These are phyloP conservation scores for Hyla sarda DNA, from an alignment of 2,113 vertebrate genomes.

Conservation along the genomic window DNA sequence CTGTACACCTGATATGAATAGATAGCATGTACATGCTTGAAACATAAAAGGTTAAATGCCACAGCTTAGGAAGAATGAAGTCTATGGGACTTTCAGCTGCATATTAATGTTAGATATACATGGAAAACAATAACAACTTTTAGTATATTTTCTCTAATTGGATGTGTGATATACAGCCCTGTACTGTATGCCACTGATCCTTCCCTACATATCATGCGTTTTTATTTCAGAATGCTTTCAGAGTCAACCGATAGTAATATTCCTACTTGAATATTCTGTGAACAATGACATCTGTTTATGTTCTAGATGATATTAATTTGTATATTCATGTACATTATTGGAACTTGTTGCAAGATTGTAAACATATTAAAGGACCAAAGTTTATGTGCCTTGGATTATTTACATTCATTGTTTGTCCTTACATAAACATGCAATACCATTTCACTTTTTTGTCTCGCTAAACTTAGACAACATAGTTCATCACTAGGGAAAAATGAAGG, in stretches of 20 bases:
- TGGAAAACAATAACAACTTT: too few species aligned
- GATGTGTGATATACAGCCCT: not conserved
- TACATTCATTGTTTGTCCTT: constrained; percentile 66
- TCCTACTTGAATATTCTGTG: not conserved
- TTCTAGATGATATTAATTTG: constrained; percentile 4
- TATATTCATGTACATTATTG: constrained; percentile 52
- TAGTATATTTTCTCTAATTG: not conserved
- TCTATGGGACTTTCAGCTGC: not conserved
- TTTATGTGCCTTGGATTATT: constrained; percentile 83
- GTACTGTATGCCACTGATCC: not conserved
- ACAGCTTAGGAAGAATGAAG: not conserved
- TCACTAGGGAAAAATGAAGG: not conserved
- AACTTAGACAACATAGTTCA: not conserved
- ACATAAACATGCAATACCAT: not conserved
- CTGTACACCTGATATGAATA: constrained; percentile 11
- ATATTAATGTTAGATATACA: not conserved
- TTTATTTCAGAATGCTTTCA: not conserved
- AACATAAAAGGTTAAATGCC: not conserved
- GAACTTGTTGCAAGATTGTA: constrained; percentile 68
- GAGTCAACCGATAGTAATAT: not conserved
- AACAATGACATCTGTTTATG: not conserved
- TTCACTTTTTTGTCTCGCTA: not conserved
- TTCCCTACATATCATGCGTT: not conserved
- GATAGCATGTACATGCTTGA: not conserved
- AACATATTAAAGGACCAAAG: constrained; percentile 79